Conservation (phyloP, 2,888 invertebrate species). For the Tuberolachnus salignus region DNA sequence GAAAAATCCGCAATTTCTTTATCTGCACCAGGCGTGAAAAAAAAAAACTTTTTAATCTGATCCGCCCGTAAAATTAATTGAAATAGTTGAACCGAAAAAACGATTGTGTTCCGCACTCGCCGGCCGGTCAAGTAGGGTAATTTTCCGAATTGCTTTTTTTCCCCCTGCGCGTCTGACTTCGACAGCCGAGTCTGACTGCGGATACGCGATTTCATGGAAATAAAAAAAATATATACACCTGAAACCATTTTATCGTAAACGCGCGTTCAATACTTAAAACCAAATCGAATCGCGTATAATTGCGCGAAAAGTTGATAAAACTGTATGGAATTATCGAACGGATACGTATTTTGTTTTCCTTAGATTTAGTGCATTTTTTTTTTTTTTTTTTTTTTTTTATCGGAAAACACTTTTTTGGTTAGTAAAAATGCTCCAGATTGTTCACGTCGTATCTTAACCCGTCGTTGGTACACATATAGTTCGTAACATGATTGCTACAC, state of each 20-base stretch:
- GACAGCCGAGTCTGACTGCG: conserved; percentile 38
- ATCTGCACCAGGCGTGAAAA: conserved; percentile 38
- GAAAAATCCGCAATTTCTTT: conserved; percentile 43
- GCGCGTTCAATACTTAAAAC: too few species aligned
- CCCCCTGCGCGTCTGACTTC: conserved; percentile 16
- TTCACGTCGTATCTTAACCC: too few species aligned
- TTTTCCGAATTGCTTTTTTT: conserved; percentile 48
- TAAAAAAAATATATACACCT: not conserved
- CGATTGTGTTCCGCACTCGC: conserved; percentile 36
- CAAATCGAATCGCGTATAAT: too few species aligned
- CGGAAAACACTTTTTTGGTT: too few species aligned
- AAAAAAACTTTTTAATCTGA: conserved; percentile 55
- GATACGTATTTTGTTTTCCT: too few species aligned
- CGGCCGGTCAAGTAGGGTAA: conserved; percentile 52
- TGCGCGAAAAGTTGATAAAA: too few species aligned
- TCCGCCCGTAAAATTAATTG: conserved; percentile 52
- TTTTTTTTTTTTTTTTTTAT: too few species aligned
- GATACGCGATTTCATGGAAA: conserved; percentile 2
- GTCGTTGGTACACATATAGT: too few species aligned
- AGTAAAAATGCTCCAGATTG: too few species aligned
- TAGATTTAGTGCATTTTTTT: too few species aligned
- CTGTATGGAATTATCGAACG: too few species aligned
- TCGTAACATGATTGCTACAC: too few species aligned
- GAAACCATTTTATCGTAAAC: not conserved
- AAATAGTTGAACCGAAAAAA: conserved; percentile 55